A percentile compares a stretch with the other conserved stretches of the same genome.
Conservation (phyloP, 1,140 invertebrate species). For the Camponotus vicinus region DNA sequence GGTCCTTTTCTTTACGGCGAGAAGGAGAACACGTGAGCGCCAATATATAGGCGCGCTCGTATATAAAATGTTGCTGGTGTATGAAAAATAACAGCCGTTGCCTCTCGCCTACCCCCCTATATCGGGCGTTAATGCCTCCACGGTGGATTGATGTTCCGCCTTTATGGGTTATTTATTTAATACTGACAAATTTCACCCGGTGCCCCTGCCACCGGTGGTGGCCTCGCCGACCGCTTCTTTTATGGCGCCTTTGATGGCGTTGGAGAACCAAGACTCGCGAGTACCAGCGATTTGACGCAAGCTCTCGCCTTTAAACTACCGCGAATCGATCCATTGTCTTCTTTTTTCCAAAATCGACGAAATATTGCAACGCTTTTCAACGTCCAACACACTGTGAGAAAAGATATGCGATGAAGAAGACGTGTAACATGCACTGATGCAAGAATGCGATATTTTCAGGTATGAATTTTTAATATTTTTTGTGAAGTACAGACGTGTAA, state of each 20-base stretch:
- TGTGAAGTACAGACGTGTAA: neutral
- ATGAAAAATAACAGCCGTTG: constrained; percentile 85
- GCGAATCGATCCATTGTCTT: neutral
- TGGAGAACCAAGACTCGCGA: constrained; percentile 68
- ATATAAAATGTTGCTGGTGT: constrained; percentile 79
- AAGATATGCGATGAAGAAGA: neutral
- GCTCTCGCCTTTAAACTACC: constrained; percentile 26
- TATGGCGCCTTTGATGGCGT: constrained; percentile 82
- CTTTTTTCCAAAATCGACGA: neutral
- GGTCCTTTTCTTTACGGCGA: constrained; percentile 72
- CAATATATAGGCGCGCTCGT: constrained; percentile 72
- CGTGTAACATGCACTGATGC: neutral
- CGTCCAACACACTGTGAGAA: neutral
- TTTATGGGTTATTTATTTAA: constrained; percentile 87
- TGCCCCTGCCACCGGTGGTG: constrained; percentile 69
- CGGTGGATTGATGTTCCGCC: constrained; percentile 83
- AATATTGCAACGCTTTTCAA: neutral
- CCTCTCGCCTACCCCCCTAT: constrained; percentile 71
- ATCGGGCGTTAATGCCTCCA: constrained; percentile 85
- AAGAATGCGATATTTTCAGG: neutral
- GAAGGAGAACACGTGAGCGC: constrained; percentile 62
- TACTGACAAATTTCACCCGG: constrained; percentile 84
- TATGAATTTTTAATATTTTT: constrained; percentile 14
- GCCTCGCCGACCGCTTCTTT: constrained; percentile 74
- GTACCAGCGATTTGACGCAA: constrained; percentile 65